phyloP scores from a whole-genome alignment of 2,797 vertebrate species.

The Peromyscus eremicus region DNA sequence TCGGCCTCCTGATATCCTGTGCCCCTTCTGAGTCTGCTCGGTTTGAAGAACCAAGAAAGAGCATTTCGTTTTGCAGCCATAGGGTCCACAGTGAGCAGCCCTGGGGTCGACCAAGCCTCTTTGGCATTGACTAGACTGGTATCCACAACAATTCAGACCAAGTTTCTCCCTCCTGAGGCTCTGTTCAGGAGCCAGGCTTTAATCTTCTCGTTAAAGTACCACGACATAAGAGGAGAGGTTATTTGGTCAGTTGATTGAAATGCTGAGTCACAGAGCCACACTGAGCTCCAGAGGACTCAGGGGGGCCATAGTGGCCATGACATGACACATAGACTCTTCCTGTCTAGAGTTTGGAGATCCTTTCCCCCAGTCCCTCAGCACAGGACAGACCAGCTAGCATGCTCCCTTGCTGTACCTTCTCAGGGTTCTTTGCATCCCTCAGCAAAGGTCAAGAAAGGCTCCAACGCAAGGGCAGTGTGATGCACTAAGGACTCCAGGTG shows the following conservation, averaged over 20 bases:
- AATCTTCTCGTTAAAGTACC: background rate
- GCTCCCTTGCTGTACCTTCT: background rate
- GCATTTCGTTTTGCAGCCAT: background rate
- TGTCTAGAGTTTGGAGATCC: background rate
- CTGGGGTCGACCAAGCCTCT: accelerated
- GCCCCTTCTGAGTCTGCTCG: background rate
- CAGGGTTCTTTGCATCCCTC: background rate
- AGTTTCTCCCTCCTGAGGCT: background rate
- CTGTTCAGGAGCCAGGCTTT: background rate
- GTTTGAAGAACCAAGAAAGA: background rate
- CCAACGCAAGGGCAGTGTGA: background rate
- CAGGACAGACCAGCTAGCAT: background rate
- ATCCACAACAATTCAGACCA: background rate
- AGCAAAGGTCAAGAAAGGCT: background rate
- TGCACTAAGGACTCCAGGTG: background rate
- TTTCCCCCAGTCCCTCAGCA: background rate
- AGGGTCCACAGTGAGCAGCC: background rate
- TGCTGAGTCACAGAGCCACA: background rate
- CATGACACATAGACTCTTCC: background rate
- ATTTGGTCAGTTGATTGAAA: background rate
- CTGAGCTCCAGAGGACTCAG: background rate
- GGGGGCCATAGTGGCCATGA: no score
- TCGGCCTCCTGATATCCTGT: background rate
- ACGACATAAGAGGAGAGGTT: background rate
- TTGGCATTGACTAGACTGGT: accelerated